Evolutionary conservation across 1,140 invertebrate species (phyloP).

Genomic region (Panagrolaimus sp.): DNA sequence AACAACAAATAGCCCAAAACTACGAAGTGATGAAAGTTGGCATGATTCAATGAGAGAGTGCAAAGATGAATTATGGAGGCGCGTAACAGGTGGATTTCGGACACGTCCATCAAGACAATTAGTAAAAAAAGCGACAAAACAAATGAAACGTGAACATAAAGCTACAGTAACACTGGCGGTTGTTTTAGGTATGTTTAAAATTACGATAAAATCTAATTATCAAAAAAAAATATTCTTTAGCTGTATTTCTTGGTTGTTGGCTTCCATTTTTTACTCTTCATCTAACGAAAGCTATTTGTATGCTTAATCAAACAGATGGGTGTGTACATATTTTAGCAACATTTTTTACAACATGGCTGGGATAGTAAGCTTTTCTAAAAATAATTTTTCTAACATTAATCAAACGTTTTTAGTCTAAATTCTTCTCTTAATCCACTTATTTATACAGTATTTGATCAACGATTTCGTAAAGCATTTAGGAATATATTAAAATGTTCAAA

Average conservation of each 20-base stretch:
- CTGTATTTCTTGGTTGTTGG: constrained; percentile 63
- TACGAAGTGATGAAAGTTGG: constrained; percentile 19
- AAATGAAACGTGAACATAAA: constrained; percentile 71
- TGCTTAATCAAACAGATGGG: constrained; percentile 69
- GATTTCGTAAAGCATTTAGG: constrained; percentile 96
- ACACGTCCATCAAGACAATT: constrained; percentile 41
- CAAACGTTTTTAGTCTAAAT: constrained; percentile 66
- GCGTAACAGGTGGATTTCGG: constrained; percentile 22
- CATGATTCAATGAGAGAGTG: constrained; percentile 14
- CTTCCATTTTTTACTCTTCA: constrained; percentile 75
- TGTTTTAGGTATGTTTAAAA: constrained; percentile 77
- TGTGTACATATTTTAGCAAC: constrained; percentile 82
- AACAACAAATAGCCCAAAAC: constrained; percentile 5
- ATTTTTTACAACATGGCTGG: constrained; percentile 92
- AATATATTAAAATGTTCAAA: constrained; percentile 69
- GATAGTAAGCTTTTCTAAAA: constrained; percentile 99
- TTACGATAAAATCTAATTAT: background rate
- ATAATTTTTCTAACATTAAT: constrained; percentile 62
- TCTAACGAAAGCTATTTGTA: constrained; percentile 89
- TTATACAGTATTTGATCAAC: constrained; percentile 97
- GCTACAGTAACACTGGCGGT: constrained; percentile 98
- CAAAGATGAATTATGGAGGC: constrained; percentile 21
- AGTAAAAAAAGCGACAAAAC: constrained; percentile 54
- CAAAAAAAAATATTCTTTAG: constrained; percentile 58
- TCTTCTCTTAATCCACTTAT: constrained; percentile 94